A percentile compares a stretch with the other conserved stretches of the same genome.
phyloP scores from a whole-genome alignment of 2,113 vertebrate genomes.

The Crotalus viridis region DNA sequence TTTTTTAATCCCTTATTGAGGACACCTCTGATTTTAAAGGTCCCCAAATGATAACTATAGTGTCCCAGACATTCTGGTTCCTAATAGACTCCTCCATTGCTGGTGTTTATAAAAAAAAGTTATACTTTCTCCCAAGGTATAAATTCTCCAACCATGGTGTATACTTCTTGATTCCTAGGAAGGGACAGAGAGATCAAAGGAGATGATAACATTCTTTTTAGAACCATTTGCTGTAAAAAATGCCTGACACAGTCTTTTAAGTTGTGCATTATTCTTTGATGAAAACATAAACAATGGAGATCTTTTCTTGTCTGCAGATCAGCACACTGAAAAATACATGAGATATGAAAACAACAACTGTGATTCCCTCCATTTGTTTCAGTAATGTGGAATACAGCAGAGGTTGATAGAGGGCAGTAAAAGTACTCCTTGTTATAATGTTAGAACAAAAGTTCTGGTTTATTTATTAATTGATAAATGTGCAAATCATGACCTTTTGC shows the following conservation, averaged over 20 bases:
- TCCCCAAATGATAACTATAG: neutral
- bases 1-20: neutral
- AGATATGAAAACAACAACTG: neutral
- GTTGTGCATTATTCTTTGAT: neutral
- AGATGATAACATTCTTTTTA: neutral
- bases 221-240: neutral
- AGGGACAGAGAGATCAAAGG: neutral
- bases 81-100: neutral
- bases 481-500: neutral
- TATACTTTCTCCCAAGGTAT: neutral
- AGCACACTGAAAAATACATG: neutral
- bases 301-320: neutral
- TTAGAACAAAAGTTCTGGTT: neutral
- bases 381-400: neutral
- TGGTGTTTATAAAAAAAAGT: neutral
- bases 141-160: neutral
- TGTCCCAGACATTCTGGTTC: neutral
- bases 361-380: neutral
- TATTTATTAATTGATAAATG: neutral
- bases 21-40: neutral
- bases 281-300: neutral
- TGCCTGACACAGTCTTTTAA: neutral
- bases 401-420: neutral
- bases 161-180: neutral
- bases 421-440: neutral